A percentile compares a stretch with the other conserved stretches of the same genome.
Conservation (phyloP, 1,140 invertebrate species). For the Nymphalis io region DNA sequence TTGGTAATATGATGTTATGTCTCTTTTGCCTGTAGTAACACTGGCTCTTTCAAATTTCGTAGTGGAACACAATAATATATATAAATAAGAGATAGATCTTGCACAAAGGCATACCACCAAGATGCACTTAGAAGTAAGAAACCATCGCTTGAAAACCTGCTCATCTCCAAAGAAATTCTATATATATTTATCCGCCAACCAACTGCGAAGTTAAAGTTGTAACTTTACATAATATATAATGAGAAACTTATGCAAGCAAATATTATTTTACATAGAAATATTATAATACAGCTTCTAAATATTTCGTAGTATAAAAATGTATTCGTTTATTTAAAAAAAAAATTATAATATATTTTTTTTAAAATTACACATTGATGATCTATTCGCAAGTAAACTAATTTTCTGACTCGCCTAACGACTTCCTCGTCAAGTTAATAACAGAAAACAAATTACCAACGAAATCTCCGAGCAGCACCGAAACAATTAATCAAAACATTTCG, state of each 20-base stretch:
- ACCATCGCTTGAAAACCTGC: too few relatives aligned
- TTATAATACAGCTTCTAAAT: background rate
- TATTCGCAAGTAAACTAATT: conserved; percentile 51
- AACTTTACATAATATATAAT: too few relatives aligned
- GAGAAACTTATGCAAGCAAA: background rate
- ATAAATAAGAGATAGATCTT: too few relatives aligned
- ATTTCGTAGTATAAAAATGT: background rate
- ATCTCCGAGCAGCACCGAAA: conserved; percentile 62
- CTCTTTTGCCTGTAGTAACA: too few relatives aligned
- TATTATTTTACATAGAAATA: background rate
- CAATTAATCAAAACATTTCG: conserved; percentile 76
- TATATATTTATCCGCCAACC: background rate
- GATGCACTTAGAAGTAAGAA: too few relatives aligned
- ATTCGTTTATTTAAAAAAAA: conserved; percentile 1
- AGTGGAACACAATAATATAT: too few relatives aligned
- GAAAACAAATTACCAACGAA: conserved; percentile 73
- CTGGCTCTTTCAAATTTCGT: too few relatives aligned
- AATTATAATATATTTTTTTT: too few relatives aligned
- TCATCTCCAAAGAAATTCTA: background rate
- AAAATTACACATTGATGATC: conserved; percentile 21
- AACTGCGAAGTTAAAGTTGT: background rate
- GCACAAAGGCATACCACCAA: too few relatives aligned
- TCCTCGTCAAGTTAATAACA: conserved; percentile 77
- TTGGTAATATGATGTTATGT: too few relatives aligned
- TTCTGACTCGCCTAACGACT: conserved; percentile 70